Conservation (phyloP, 1,140 invertebrate species). For the Caerostris darwini region DNA sequence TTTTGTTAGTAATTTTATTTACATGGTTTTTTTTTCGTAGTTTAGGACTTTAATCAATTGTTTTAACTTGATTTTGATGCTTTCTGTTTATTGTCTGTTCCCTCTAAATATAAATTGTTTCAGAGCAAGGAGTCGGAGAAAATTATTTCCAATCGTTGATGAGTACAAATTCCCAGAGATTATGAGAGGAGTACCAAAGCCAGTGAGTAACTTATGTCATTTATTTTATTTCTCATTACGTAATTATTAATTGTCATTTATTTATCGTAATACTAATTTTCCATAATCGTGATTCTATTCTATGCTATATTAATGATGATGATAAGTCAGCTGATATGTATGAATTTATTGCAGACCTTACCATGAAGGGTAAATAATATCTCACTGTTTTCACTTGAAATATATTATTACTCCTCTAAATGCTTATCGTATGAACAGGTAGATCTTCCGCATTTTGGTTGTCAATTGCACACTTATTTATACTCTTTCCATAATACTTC, state of each 20-base stretch:
- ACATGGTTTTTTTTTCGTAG: background rate
- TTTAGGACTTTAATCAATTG: background rate
- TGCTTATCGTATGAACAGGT: too few species aligned
- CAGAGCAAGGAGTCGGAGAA: conserved; percentile 86
- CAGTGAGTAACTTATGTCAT: conserved; percentile 79
- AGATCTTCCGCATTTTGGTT: too few species aligned
- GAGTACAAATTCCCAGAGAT: conserved; percentile 86
- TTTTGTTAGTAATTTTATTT: background rate
- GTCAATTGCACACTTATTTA: too few species aligned
- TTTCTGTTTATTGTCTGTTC: background rate
- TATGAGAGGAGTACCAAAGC: conserved; percentile 83
- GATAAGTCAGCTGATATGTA: background rate
- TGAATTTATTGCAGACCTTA: background rate
- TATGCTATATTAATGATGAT: background rate
- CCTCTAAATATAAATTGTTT: conserved; percentile 74
- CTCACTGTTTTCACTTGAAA: background rate
- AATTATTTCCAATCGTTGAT: conserved; percentile 84
- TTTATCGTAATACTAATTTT: too few species aligned
- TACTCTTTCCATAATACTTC: too few species aligned
- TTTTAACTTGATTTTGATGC: background rate
- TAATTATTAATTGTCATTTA: too few species aligned
- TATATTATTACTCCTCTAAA: background rate
- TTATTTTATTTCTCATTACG: background rate
- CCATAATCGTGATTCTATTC: too few species aligned
- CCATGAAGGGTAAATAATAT: background rate